Evolutionary conservation across 2,797 vertebrate species (phyloP).

Genomic region (Falco peregrinus): DNA sequence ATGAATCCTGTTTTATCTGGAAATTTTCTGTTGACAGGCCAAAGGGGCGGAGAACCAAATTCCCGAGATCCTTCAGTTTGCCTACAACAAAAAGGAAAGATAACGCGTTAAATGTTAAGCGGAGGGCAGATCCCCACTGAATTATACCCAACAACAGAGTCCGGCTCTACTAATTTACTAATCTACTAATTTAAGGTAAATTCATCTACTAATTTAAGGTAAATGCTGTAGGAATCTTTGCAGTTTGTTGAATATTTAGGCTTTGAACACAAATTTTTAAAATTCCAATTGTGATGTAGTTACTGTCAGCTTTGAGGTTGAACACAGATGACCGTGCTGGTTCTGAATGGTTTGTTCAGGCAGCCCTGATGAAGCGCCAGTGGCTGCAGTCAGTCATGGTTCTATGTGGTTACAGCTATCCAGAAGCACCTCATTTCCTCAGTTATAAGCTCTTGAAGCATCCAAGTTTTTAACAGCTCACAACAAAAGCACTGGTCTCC

Average conservation of each 20-base stretch:
- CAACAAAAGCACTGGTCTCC: background rate
- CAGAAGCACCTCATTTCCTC: background rate
- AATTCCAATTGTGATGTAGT: background rate
- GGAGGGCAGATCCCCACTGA: background rate
- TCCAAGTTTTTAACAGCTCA: background rate
- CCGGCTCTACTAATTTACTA: background rate
- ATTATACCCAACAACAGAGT: background rate
- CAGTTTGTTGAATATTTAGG: background rate
- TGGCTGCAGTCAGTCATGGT: background rate
- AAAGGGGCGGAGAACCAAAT: slow-evolving; percentile 93
- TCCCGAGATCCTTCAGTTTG: slow-evolving; percentile 96
- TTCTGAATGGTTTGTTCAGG: background rate
- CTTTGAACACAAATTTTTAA: background rate
- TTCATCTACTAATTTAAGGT: background rate
- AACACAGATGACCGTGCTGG: background rate
- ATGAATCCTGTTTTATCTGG: slow-evolving; percentile 91
- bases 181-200: background rate
- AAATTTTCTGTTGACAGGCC: slow-evolving; percentile 98
- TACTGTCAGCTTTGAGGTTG: background rate
- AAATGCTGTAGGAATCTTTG: background rate
- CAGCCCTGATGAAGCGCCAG: background rate
- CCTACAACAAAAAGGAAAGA: slow-evolving; percentile 76
- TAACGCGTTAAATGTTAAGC: background rate
- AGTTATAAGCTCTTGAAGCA: background rate
- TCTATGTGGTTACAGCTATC: background rate